These are phyloP conservation scores for Perizoma affinitatum DNA, from an alignment of 2,888 invertebrate species.

Conservation along the genomic window DNA sequence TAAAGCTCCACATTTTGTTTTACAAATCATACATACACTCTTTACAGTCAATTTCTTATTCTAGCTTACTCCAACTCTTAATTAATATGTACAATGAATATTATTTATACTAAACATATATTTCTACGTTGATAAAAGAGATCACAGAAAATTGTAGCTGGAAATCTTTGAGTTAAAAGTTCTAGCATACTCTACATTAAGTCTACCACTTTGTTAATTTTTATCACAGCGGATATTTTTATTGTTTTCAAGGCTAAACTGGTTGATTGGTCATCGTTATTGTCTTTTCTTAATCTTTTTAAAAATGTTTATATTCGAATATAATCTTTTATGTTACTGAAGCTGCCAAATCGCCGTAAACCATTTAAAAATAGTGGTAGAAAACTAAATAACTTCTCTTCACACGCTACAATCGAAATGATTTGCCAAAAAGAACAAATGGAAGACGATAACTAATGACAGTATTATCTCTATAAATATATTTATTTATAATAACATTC, in stretches of 20 bases:
- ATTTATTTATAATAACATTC: constrained; percentile 46
- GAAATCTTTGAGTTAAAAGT: constrained; percentile 81
- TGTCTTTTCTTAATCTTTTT: constrained; percentile 54
- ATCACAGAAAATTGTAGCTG: constrained; percentile 86
- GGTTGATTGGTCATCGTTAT: constrained; percentile 62
- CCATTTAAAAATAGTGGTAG: constrained; percentile 57
- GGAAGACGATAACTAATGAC: constrained; percentile 71
- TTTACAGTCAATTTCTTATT: constrained; percentile 77
- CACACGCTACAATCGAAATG: constrained; percentile 76
- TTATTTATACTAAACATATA: constrained; percentile 74
- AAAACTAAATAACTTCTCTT: constrained; percentile 58
- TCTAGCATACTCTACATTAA: constrained; percentile 71
- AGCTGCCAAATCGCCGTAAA: constrained; percentile 47
- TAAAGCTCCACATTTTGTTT: constrained; percentile 84
- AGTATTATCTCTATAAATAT: constrained; percentile 48
- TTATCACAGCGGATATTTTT: constrained; percentile 79
- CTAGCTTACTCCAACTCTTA: constrained; percentile 53
- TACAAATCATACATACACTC: constrained; percentile 82
- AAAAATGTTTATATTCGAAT: constrained; percentile 27
- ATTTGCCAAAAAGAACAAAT: constrained; percentile 75
- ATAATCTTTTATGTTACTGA: constrained; percentile 29
- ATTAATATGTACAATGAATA: constrained; percentile 76
- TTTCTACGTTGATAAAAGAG: constrained; percentile 82
- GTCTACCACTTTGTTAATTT: constrained; percentile 75
- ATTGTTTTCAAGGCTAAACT: constrained; percentile 70